Evolutionary conservation across 2,888 invertebrate species (phyloP), one percentile per base, ranked within the genome.

Genomic region (Orthosia cruda): DNA sequence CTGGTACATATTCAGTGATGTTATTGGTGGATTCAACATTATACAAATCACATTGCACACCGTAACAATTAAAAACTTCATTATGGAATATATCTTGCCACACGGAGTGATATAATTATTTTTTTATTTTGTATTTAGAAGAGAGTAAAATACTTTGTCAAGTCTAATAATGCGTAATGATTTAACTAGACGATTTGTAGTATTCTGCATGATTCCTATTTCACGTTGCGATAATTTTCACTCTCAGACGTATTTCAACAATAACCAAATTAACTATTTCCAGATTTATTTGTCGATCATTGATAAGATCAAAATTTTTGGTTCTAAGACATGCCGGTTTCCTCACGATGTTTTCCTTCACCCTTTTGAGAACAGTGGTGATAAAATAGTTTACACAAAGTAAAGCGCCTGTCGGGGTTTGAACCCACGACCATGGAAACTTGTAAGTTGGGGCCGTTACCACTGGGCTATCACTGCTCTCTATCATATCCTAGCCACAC

Each of bases 101-200:
- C 50, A 23, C 0, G 13, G 18, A 20, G 18, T 50, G 13, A 76
- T 76, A n/a, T n/a, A 47, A 16, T 5, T 2, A 0, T 58, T 11
- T 32, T n/a, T 26, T 59, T 11, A 74, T 66, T 77, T 74, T 74
- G 45, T 55, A 74, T 58, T 74, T 72, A 2, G 59, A 52, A 15
- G 20, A 26, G 9, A 72, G 72, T 3, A 71, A 16, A 18, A 71
- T 47, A 20, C 26, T 26, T 26, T 26, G 26, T 26, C 26, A 2
- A 26, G 26, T 26, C 3, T 26, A 26, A 2, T 26, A 15, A 59
- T 52, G 1, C 18, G 20, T 40, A 49, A 15, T 3, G 23, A 16
- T 40, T 23, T 18, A 23, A 23, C 47, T 4, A 32, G 40, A 49
- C 18, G 16, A 3, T 45, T 68, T 4, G 54, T 26, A n/a, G 15